Percentiles rank a stretch among this genome's conserved stretches.
Conservation (phyloP, 2,888 invertebrate species). For the Perizoma flavofasciatum region DNA sequence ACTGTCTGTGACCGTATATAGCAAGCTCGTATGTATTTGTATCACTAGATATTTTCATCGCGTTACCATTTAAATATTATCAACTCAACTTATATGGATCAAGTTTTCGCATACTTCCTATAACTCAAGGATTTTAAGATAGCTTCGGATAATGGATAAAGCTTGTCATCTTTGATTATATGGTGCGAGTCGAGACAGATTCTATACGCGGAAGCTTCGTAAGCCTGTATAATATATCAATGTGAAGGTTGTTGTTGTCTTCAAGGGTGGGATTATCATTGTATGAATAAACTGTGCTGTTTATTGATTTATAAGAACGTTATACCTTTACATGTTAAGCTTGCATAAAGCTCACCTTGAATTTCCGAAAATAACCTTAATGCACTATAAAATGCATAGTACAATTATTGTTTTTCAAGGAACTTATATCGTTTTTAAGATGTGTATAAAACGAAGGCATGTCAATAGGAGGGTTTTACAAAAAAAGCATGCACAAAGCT, state of each 20-base stretch:
- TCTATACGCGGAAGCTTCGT: slow-evolving; percentile 56
- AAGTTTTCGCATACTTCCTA: slow-evolving; percentile 49
- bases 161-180: slow-evolving; percentile 49
- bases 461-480: slow-evolving; percentile 2
- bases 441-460: slow-evolving; percentile 13
- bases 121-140: slow-evolving; percentile 42
- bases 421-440: too few relatives aligned
- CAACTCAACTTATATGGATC: slow-evolving; percentile 40
- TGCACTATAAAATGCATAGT: slow-evolving; percentile 5
- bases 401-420: too few relatives aligned
- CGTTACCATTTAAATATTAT: slow-evolving; percentile 26
- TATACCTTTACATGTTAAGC: not conserved
- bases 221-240: slow-evolving; percentile 43
- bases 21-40: not conserved
- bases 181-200: slow-evolving; percentile 43
- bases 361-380: slow-evolving; percentile 11
- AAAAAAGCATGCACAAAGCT: slow-evolving; percentile 36
- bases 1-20: not conserved
- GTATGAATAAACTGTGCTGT: slow-evolving; percentile 50
- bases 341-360: slow-evolving; percentile 5
- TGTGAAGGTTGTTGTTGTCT: slow-evolving; percentile 58
- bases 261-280: slow-evolving; percentile 67
- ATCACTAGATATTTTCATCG: slow-evolving; percentile 1
- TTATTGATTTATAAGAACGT: slow-evolving; percentile 36
- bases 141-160: slow-evolving; percentile 32